Evolutionary conservation across 2,113 vertebrate species (phyloP), one percentile per base, ranked within the genome.

Genomic region (Cryptomyrus ogoouensis): DNA sequence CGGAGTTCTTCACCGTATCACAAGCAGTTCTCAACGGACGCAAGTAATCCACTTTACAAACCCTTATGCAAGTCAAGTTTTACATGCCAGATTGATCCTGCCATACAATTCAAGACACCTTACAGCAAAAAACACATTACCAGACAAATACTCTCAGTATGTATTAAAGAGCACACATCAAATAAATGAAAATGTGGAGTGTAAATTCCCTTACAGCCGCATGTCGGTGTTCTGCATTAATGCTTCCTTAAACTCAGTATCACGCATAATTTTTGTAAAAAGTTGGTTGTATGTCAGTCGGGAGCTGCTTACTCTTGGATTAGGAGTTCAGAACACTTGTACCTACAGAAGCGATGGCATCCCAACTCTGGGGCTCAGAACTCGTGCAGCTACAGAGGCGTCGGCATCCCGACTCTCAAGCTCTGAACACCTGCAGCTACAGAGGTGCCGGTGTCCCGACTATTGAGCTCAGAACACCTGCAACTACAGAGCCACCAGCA

Each of bases 391-490:
- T 53, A 53, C 52, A 53, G 3, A 53, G 52, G 0, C 0, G 17
- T 15, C 1, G 17, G 15, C 12, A 0, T 53, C n/a, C 24, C 1
- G 4, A 35, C n/a, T 77, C 3, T 15, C 12, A 12, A 77, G 47
- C 10, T 15, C 35, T 39, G 27, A 77, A 13, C 24, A 39, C n/a
- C 70, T 77, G n/a, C n/a, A 27, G 27, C 52, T 53, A 53, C 15
- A 53, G 0, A 53, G 52, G 0, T 0, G 4, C 52, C 4, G 4
- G 52, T 3, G 0, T 53, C 10, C 24, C 0, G 13, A 35, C n/a
- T 77, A 0, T 15, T 1, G 12, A 77, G 47, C 47, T 15, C 35
- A 77, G 27, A 77, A 13, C 24, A 77, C n/a, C 70, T 77, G n/a
- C n/a, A 27, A 10, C 3, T 53, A 52, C 15, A 52, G 13, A 52